Conservation (phyloP, 2,888 invertebrate genomes). For the Octodonta nipae region DNA sequence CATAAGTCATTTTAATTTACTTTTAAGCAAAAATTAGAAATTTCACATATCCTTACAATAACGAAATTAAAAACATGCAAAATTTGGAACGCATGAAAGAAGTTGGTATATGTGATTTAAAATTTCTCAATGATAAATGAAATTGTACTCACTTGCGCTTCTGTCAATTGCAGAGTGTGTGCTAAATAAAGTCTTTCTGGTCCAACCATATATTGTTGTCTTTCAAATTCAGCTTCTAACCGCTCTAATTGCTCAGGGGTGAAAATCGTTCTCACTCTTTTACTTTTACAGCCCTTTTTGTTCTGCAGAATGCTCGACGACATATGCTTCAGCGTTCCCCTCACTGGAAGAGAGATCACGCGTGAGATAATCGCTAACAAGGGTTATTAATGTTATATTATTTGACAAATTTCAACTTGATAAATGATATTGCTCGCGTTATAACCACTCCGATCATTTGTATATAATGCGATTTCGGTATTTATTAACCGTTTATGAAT, state of each 20-base stretch:
- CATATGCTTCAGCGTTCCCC: constrained; percentile 26
- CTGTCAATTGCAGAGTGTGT: constrained; percentile 71
- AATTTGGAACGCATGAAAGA: too few relatives aligned
- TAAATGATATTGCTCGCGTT: constrained; percentile 1
- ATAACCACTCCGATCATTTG: too few relatives aligned
- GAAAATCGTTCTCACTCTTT: constrained; percentile 89
- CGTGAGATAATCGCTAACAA: too few relatives aligned
- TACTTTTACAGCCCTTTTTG: constrained; percentile 51
- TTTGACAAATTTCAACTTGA: constrained; percentile 1
- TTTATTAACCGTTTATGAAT: too few relatives aligned
- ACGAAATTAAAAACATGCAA: too few relatives aligned
- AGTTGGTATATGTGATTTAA: too few relatives aligned
- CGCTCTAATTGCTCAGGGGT: constrained; percentile 91
- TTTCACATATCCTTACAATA: too few relatives aligned
- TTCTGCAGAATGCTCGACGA: constrained; percentile 20
- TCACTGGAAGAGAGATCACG: constrained; percentile 24
- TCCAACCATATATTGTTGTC: constrained; percentile 97
- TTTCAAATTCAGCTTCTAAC: constrained; percentile 84
- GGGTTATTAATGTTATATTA: too few relatives aligned
- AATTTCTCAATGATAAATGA: too few relatives aligned
- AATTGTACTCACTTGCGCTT: constrained; percentile 58
- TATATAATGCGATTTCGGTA: too few relatives aligned
- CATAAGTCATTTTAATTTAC: too few relatives aligned
- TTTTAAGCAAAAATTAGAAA: too few relatives aligned
- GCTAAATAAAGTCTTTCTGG: constrained; percentile 87